A percentile compares a stretch with the other conserved stretches of the same genome.
Evolutionary conservation across 2,888 invertebrate genomes (phyloP).

Genomic region (Acleris literana): DNA sequence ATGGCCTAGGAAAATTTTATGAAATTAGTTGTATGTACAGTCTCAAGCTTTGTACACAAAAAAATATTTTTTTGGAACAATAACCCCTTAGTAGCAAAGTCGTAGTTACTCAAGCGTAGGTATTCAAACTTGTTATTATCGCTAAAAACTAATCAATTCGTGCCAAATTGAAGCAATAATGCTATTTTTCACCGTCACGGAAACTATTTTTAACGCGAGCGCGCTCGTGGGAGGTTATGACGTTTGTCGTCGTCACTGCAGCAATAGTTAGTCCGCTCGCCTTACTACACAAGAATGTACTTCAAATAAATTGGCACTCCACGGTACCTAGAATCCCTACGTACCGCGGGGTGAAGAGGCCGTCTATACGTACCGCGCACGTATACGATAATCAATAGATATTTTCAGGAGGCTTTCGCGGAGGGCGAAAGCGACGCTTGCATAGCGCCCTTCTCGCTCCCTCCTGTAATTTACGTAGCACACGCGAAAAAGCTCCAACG

Average conservation of each 20-base stretch:
- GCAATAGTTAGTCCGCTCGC: conserved; percentile 34
- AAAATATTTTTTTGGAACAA: no score
- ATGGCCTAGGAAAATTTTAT: no score
- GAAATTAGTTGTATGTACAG: no score
- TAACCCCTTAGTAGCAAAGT: no score
- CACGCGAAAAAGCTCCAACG: conserved; percentile 53
- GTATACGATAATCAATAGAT: conserved; percentile 83
- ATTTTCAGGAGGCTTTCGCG: conserved; percentile 83
- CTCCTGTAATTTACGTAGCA: conserved; percentile 70
- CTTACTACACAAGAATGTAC: conserved; percentile 54
- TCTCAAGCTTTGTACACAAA: no score
- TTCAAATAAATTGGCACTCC: conserved; percentile 82
- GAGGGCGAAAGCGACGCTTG: conserved; percentile 63
- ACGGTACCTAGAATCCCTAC: conserved; percentile 57
- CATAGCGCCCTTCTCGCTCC: conserved; percentile 67
- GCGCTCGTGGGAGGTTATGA: conserved; percentile 32
- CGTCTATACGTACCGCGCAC: conserved; percentile 69
- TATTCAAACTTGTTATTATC: neutral
- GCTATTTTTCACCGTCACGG: conserved; percentile 30
- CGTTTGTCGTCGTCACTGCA: conserved; percentile 49
- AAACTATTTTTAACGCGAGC: conserved; percentile 28
- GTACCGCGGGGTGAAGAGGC: conserved; percentile 73
- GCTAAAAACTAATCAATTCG: conserved; percentile 9
- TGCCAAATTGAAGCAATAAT: conserved; percentile 20
- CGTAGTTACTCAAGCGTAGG: neutral